Conservation (phyloP, 2,797 vertebrate species). For the Typhlichthys subterraneus region DNA sequence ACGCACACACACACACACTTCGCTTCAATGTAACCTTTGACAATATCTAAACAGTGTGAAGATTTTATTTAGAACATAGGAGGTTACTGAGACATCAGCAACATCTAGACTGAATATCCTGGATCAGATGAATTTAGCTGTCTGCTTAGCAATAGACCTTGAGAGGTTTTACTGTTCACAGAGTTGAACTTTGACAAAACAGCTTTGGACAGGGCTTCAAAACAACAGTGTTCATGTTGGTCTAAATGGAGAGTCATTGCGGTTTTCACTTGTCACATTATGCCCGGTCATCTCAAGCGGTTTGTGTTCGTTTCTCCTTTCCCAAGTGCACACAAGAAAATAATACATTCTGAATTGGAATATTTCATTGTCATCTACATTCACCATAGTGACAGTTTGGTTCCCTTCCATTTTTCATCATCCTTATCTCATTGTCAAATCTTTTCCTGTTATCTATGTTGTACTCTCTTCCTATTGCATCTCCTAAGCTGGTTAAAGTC, state of each 20-base stretch:
- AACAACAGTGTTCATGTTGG: conserved; percentile 23
- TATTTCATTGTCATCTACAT: conserved; percentile 1
- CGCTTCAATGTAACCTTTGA: not conserved
- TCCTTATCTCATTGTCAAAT: not conserved
- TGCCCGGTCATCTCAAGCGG: conserved; percentile 32
- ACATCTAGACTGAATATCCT: conserved; percentile 7
- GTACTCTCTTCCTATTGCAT: not conserved
- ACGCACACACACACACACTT: conserved; percentile 13
- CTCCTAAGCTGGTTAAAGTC: too few species aligned
- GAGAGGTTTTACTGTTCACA: conserved; percentile 46
- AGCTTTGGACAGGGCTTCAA: conserved; percentile 26
- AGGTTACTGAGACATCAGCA: conserved; percentile 16
- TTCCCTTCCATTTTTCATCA: conserved; percentile 2
- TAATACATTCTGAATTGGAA: conserved; percentile 14
- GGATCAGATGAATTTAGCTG: conserved; percentile 2
- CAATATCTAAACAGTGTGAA: not conserved
- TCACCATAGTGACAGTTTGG: conserved; percentile 15
- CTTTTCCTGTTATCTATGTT: conserved; percentile 1
- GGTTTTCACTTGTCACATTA: conserved; percentile 48
- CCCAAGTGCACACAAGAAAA: not conserved
- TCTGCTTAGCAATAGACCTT: conserved; percentile 42
- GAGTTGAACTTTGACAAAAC: conserved; percentile 22
- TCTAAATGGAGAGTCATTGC: conserved; percentile 24
- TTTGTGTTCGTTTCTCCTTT: conserved; percentile 18
- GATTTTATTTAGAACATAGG: conserved; percentile 1